Evolutionary conservation across 2,888 invertebrate species (phyloP).

Genomic region (Uropetala carovei): DNA sequence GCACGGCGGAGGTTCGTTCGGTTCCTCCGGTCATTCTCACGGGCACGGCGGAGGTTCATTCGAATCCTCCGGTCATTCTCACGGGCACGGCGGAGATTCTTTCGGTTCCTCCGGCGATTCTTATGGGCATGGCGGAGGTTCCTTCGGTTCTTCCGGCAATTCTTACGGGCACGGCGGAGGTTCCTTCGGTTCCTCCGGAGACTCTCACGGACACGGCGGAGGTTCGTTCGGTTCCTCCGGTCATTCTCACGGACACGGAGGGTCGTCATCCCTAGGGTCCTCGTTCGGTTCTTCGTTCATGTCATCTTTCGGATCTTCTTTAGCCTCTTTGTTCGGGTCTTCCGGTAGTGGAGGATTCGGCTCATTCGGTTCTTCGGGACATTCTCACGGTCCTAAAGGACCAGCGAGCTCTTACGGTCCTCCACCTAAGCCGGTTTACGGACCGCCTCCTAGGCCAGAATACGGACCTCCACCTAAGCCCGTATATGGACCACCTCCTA

Average conservation of each 20-base stretch:
- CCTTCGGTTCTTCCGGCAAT: constrained; percentile 66
- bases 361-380: constrained; percentile 67
- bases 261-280: constrained; percentile 15
- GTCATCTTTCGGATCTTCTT: constrained; percentile 16
- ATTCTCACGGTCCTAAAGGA: constrained; percentile 66
- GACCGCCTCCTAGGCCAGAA: constrained; percentile 72
- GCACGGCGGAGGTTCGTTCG: not conserved
- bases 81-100: not conserved
- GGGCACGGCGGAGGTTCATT: constrained; percentile 16
- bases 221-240: not conserved
- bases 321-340: constrained; percentile 12
- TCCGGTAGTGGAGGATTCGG: constrained; percentile 67
- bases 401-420: constrained; percentile 74
- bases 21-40: not conserved
- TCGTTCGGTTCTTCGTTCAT: not conserved
- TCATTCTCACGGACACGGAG: not conserved
- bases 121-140: constrained; percentile 22
- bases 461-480: constrained; percentile 75
- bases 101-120: not conserved
- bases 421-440: constrained; percentile 74
- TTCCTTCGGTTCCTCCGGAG: constrained; percentile 67
- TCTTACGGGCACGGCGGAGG: not conserved
- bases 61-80: not conserved
- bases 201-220: constrained; percentile 65
- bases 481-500: constrained; percentile 74